Evolutionary conservation across 1,140 invertebrate species (phyloP).

Genomic region (Anastatus disparis): DNA sequence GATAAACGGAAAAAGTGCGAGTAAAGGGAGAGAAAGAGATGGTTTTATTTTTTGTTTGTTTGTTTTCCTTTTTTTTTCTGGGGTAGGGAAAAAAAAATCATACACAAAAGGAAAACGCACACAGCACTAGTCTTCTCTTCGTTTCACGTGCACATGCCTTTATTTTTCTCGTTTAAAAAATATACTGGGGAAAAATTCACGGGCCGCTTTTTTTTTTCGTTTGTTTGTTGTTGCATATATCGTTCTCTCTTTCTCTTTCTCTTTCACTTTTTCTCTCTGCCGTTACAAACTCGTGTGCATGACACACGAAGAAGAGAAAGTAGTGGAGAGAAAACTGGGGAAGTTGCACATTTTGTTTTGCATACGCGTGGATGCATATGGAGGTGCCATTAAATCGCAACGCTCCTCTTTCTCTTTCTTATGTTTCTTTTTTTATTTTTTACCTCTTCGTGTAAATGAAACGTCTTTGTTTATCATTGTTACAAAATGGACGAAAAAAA

Average conservation of each 20-base stretch:
- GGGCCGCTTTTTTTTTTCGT: slow-evolving; percentile 26
- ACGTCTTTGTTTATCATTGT: background rate
- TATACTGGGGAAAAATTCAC: background rate
- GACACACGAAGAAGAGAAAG: background rate
- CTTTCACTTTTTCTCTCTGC: slow-evolving; percentile 29
- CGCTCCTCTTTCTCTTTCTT: background rate
- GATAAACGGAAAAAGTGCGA: slow-evolving; percentile 7
- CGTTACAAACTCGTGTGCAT: slow-evolving; percentile 5
- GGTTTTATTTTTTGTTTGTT: slow-evolving; percentile 4
- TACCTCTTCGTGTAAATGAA: slow-evolving; percentile 1
- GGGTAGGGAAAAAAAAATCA: slow-evolving; percentile 27
- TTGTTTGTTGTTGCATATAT: slow-evolving; percentile 29
- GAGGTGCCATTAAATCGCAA: background rate
- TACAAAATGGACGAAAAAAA: background rate
- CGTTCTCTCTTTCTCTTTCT: background rate
- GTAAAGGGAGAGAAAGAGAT: background rate
- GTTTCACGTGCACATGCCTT: background rate
- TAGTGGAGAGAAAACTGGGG: background rate
- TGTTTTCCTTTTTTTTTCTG: no score
- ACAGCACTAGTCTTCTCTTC: no score
- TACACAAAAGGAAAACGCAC: slow-evolving; percentile 21
- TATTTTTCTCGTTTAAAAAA: slow-evolving; percentile 20
- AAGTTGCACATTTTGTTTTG: slow-evolving; percentile 5
- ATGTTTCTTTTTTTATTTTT: no score
- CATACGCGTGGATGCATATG: background rate